phyloP scores from a whole-genome alignment of 2,888 invertebrate genomes.

The Drosophila putrida region DNA sequence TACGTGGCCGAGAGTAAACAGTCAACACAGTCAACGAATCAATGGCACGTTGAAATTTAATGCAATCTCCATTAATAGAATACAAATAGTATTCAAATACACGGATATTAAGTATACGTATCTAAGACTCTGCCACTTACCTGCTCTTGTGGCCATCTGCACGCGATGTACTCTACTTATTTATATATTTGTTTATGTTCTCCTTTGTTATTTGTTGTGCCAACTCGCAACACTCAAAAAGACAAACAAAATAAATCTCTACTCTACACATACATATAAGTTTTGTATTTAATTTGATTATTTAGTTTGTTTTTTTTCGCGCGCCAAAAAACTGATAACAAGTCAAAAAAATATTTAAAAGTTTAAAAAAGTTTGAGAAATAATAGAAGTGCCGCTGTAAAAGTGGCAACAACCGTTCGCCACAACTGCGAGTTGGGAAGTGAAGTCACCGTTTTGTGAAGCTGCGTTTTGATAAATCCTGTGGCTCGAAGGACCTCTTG shows the following conservation, averaged over 20 bases:
- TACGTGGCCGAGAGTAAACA: conserved; percentile 6
- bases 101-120: conserved; percentile 25
- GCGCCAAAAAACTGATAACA: conserved; percentile 27
- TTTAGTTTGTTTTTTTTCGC: neutral
- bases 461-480: conserved; percentile 17
- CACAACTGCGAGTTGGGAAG: conserved; percentile 46
- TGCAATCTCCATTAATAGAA: conserved; percentile 18
- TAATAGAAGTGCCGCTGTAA: neutral
- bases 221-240: neutral
- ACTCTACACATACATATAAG: conserved; percentile 9
- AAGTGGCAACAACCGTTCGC: conserved; percentile 44
- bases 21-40: neutral
- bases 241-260: conserved; percentile 3
- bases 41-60: conserved; percentile 20
- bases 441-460: conserved; percentile 35
- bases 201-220: neutral
- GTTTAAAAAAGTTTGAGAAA: neutral
- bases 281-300: neutral
- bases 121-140: conserved; percentile 17
- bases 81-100: conserved; percentile 11
- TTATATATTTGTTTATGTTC: conserved; percentile 14
- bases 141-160: conserved; percentile 31
- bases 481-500: neutral
- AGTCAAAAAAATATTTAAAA: neutral
- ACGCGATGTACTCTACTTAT: conserved; percentile 6